Percentiles rank a stretch among this genome's conserved stretches.
Conservation (phyloP, 2,888 invertebrate species). For the Rhaphigaster nebulosa region DNA sequence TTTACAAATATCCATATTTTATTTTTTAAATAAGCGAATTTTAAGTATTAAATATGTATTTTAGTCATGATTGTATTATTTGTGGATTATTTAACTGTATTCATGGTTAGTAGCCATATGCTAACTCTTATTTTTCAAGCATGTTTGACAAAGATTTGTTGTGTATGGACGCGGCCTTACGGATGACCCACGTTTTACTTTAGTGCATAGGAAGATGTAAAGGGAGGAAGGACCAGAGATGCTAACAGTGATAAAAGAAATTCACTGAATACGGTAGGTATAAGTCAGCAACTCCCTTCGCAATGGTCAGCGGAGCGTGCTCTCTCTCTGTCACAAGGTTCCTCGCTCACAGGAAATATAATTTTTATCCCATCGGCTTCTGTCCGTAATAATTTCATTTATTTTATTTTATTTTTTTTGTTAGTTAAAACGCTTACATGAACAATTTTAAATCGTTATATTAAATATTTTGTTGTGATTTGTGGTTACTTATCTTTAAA, state of each 20-base stretch:
- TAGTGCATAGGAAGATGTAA: slow-evolving; percentile 2
- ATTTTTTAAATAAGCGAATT: too few species aligned
- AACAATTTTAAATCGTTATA: too few species aligned
- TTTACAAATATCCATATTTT: too few species aligned
- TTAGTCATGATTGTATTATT: too few species aligned
- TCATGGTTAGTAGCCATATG: too few species aligned
- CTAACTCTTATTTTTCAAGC: not conserved
- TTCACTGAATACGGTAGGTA: not conserved
- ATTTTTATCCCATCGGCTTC: not conserved
- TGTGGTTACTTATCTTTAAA: too few species aligned
- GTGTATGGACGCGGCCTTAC: not conserved
- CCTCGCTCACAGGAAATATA: not conserved
- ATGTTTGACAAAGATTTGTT: not conserved
- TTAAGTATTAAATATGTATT: too few species aligned
- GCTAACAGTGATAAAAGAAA: slow-evolving; percentile 5
- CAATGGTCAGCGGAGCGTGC: not conserved
- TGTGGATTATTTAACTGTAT: too few species aligned
- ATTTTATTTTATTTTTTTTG: too few species aligned
- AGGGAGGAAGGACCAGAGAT: not conserved
- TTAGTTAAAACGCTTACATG: too few species aligned
- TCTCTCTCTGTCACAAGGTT: not conserved
- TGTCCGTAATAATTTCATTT: not conserved
- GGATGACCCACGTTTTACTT: not conserved
- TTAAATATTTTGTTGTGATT: too few species aligned
- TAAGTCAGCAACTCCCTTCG: not conserved